Percentiles rank a stretch among this genome's conserved stretches.
Evolutionary conservation across 2,797 vertebrate genomes (phyloP).

Genomic region (Antrozous pallidus): DNA sequence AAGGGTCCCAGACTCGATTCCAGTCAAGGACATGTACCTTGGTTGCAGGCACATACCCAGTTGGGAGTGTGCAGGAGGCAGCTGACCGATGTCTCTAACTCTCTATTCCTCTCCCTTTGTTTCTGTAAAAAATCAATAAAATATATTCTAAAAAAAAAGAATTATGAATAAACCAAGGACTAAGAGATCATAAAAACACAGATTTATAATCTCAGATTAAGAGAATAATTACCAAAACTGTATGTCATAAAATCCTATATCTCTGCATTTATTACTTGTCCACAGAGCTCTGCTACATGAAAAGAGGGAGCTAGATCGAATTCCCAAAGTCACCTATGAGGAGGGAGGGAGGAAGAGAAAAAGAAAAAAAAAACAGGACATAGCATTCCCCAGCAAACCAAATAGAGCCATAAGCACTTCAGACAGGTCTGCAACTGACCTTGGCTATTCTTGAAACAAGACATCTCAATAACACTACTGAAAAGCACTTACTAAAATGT

Average conservation of each 20-base stretch:
- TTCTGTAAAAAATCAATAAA: no score
- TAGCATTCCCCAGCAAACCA: background rate
- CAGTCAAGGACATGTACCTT: no score
- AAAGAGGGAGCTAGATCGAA: background rate
- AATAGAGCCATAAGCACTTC: background rate
- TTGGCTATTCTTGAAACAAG: background rate
- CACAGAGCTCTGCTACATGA: background rate
- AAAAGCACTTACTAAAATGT: conserved; percentile 26
- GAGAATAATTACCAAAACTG: background rate
- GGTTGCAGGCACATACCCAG: no score
- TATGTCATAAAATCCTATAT: background rate
- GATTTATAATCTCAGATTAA: conserved; percentile 2
- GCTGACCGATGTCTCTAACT: no score
- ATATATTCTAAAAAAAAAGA: background rate
- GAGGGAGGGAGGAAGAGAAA: background rate
- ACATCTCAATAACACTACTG: background rate
- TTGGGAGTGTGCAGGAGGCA: no score
- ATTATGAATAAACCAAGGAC: background rate
- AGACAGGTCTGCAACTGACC: background rate
- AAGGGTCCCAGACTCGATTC: no score
- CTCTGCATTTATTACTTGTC: background rate
- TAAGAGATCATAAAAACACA: background rate
- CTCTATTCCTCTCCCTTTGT: no score
- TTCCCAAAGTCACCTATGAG: background rate
- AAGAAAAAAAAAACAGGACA: background rate